Base-by-base conservation (phyloP, 2,888 invertebrate genomes). In the Marasmarcha lunaedactyla region DNA sequence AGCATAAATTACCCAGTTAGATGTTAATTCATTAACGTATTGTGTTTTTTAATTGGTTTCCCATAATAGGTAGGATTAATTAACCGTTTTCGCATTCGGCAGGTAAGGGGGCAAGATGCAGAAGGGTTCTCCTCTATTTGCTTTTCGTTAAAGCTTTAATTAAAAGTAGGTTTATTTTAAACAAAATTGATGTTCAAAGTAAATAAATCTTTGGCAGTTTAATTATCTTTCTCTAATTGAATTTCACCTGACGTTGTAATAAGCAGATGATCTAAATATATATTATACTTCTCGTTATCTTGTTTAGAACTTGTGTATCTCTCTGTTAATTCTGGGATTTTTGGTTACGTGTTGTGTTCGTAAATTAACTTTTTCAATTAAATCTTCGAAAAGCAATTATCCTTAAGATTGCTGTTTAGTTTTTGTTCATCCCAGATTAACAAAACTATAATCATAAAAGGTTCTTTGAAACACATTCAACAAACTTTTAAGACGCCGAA, bases 91-190 rank as follows among this genome's bases (percentile, higher is more conserved):
- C 20, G 20, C 20, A 5, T 20, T 34, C 12, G 13, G 14, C 34
- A 14, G 14, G 12, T 34, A 34, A 12, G 10, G 14, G 13, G 63
- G 55, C 53, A 59, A 46, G 55, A 57, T 56, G 56, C 55, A 53
- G 60, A 71, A 74, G 77, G 77, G 74, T 77, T 78, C 61, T 62
- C 57, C 63, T 74, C 57, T 79, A 74, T 79, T 79, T 78, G 74
- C 76, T 73, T 79, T 77, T 71, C 71, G 73, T 77, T 76, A 73
- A 70, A 72, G 77, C 73, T 73, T 79, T 79, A 78, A 79, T 78
- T 79, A 77, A 78, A 77, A 76, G 72, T 71, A 74, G 66, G 74
- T 74, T 74, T 77, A 73, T 77, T 77, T 77, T 73, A 71, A 77
- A 77, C 73, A 74, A 77, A 77, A 78, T 74, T 78, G 68, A 76